phyloP scores from a whole-genome alignment of 2,797 vertebrate genomes.

The Acanthiza pusilla region DNA sequence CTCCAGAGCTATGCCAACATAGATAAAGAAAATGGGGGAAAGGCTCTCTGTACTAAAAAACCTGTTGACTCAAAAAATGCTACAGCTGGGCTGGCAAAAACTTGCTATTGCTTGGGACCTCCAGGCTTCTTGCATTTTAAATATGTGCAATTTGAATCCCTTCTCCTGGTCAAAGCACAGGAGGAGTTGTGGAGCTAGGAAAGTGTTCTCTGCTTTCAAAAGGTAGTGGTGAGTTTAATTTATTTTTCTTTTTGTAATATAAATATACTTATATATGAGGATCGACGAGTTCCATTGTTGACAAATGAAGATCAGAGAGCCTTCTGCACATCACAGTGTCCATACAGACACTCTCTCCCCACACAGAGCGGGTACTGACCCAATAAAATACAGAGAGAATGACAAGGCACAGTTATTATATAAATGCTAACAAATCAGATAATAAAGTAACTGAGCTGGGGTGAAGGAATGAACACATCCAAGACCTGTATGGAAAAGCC shows the following conservation, averaged over 20 bases:
- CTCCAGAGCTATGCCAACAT: not conserved
- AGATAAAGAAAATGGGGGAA: not conserved
- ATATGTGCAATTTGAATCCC: not conserved
- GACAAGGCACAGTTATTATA: not conserved
- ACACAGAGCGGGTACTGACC: not conserved
- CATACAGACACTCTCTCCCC: not conserved
- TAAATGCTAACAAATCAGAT: not conserved
- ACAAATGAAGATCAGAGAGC: not conserved
- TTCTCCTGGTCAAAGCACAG: not conserved
- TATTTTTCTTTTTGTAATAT: not conserved
- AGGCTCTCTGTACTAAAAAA: not conserved
- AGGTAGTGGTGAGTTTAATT: not conserved
- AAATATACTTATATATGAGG: not conserved
- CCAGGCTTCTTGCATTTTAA: not conserved
- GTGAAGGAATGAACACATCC: not conserved
- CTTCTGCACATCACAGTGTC: not conserved
- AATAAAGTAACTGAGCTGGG: fast-evolving
- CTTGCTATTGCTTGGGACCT: not conserved
- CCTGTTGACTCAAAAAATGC: not conserved
- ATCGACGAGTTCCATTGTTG: not conserved
- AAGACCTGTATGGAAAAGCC: not conserved
- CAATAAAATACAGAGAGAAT: not conserved
- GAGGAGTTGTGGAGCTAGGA: not conserved
- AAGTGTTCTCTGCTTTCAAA: not conserved
- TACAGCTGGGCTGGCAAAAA: not conserved